phyloP scores from a whole-genome alignment of 2,113 vertebrate genomes.

The Chrysochloris asiatica region DNA sequence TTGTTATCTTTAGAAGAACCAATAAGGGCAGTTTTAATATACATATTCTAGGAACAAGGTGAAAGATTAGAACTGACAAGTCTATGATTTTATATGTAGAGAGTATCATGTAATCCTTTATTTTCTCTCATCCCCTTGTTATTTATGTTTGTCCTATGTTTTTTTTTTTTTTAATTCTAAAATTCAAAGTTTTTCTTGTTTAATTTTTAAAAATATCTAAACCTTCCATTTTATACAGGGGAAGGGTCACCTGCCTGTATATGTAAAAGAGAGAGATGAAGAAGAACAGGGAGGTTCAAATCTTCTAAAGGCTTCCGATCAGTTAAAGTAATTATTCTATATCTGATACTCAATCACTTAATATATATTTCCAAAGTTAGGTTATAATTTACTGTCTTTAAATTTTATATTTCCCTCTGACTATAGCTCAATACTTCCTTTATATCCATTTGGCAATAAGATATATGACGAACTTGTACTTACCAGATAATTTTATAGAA shows the following conservation, averaged over 20 bases:
- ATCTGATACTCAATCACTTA: neutral
- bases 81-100: neutral
- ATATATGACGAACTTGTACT: neutral
- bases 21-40: neutral
- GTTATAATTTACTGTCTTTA: neutral
- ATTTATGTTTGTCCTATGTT: neutral
- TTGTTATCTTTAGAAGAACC: neutral
- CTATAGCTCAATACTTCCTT: neutral
- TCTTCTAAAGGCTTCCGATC: neutral
- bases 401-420: neutral
- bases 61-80: neutral
- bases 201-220: too few species aligned
- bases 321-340: neutral
- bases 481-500: neutral
- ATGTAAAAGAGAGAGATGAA: neutral
- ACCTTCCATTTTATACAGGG: neutral
- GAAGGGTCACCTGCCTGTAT: neutral
- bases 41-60: neutral
- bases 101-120: too few species aligned
- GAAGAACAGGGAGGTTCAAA: rapidly evolving
- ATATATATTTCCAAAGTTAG: neutral
- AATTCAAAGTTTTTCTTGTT: neutral
- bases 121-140: neutral
- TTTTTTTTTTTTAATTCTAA: neutral
- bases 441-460: neutral